Conservation (phyloP, 2,888 invertebrate genomes). For the Spicauda simplicius region DNA sequence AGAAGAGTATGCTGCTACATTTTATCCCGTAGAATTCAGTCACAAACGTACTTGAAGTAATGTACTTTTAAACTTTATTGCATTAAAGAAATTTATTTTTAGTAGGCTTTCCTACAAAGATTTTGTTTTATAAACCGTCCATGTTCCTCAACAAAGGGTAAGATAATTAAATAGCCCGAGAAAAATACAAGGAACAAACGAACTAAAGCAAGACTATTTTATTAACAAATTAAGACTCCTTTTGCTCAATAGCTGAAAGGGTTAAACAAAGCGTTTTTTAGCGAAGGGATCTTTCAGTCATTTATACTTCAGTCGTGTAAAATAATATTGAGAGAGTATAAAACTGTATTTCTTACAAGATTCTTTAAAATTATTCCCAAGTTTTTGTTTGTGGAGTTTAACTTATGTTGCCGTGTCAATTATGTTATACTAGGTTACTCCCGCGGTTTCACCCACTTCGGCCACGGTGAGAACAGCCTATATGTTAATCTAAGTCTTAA, state of each 20-base stretch:
- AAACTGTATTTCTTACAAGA: neutral
- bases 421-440: no score
- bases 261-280: slow-evolving; percentile 47
- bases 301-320: slow-evolving; percentile 46
- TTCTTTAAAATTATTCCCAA: neutral
- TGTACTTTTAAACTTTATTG: no score
- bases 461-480: no score
- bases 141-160: neutral
- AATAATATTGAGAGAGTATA: neutral
- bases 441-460: no score
- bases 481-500: no score
- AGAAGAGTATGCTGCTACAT: no score
- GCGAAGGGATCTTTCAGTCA: slow-evolving; percentile 44
- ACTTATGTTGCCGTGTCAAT: neutral
- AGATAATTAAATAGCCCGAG: slow-evolving; percentile 32
- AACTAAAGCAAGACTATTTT: slow-evolving; percentile 57
- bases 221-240: slow-evolving; percentile 63
- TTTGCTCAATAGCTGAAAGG: slow-evolving; percentile 56
- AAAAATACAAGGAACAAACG: slow-evolving; percentile 59
- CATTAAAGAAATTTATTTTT: no score
- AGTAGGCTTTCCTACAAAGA: no score
- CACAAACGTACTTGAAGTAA: no score
- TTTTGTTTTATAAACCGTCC: no score
- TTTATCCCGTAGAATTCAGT: no score
- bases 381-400: neutral